Evolutionary conservation across 1,140 invertebrate species (phyloP).

Genomic region (Nebria ingens): DNA sequence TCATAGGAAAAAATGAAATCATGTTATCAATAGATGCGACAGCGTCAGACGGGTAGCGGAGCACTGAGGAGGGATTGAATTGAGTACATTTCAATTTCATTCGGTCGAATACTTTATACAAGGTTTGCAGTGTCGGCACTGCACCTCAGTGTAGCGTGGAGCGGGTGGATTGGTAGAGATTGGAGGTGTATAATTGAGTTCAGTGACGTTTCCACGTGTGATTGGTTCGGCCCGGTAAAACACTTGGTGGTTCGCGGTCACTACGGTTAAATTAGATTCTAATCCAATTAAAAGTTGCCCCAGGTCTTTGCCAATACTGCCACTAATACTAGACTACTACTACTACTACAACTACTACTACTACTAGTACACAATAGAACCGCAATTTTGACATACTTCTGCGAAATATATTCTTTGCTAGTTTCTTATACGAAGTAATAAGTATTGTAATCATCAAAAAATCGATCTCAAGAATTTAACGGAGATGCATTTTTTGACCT

Average conservation of each 20-base stretch:
- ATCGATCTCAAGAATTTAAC: too few species aligned
- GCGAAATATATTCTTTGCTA: too few species aligned
- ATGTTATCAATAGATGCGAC: not conserved
- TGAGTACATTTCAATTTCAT: not conserved
- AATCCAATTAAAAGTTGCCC: conserved; percentile 34
- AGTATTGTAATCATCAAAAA: too few species aligned
- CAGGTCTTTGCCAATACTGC: conserved; percentile 21
- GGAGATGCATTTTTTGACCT: too few species aligned
- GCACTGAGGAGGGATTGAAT: not conserved
- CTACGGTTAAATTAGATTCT: conserved; percentile 32
- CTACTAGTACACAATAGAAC: too few species aligned
- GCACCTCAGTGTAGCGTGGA: too few species aligned
- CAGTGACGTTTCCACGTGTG: conserved; percentile 8
- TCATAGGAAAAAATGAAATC: not conserved
- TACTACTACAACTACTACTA: too few species aligned
- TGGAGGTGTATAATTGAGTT: conserved; percentile 17
- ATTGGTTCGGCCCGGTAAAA: not conserved
- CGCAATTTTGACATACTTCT: too few species aligned
- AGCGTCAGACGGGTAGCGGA: not conserved
- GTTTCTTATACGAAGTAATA: too few species aligned
- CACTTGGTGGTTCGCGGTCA: conserved; percentile 20
- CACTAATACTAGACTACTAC: too few species aligned
- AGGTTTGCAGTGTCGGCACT: too few species aligned
- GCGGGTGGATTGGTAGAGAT: too few species aligned
- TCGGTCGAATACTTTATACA: not conserved